Evolutionary conservation across 2,888 invertebrate species (phyloP).

Genomic region (Crepidodera aurea): DNA sequence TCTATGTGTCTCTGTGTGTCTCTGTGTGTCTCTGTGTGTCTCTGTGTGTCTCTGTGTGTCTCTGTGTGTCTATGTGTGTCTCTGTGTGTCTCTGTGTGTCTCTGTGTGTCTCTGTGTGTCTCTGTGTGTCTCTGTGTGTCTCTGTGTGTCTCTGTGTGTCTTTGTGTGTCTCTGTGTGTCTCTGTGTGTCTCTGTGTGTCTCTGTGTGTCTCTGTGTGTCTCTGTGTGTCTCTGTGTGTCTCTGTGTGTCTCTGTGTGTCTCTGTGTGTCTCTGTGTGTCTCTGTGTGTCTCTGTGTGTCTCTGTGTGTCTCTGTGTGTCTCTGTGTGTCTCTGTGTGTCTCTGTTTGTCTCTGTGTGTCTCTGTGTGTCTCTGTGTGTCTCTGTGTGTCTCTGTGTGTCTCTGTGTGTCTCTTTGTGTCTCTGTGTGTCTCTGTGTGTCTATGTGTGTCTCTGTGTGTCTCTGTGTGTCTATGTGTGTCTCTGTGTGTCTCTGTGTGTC

Average conservation of each 20-base stretch:
- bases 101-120: no score
- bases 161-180: neutral
- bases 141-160: neutral
- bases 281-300: neutral
- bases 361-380: neutral
- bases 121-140: neutral
- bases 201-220: neutral
- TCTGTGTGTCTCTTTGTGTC: no score
- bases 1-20: no score
- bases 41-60: neutral
- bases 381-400: neutral
- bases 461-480: no score
- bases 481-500: neutral
- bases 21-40: neutral
- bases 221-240: neutral
- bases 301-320: neutral
- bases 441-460: no score
- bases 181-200: neutral
- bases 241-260: neutral
- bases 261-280: neutral
- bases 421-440: no score
- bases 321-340: no score
- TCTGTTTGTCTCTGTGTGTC: no score
- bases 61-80: no score
- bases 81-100: neutral